These are phyloP conservation scores for Erebia palarica DNA, from an alignment of 2,888 invertebrate species.

Conservation along the genomic window DNA sequence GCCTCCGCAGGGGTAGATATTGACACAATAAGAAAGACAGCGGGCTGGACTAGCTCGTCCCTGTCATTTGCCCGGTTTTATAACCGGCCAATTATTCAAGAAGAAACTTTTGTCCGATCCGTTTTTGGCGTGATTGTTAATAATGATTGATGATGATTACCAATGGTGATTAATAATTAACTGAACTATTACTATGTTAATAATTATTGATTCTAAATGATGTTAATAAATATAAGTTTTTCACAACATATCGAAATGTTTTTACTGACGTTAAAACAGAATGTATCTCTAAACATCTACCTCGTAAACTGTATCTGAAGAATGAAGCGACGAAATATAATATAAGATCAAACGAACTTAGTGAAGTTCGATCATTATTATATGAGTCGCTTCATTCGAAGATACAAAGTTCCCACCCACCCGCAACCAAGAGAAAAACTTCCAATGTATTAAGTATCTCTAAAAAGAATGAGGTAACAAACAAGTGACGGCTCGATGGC, in stretches of 20 bases:
- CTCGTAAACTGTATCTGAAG: neutral
- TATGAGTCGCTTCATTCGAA: constrained; percentile 4
- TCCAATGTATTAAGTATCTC: too few relatives aligned
- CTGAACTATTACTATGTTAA: neutral
- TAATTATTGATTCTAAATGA: too few relatives aligned
- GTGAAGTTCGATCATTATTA: constrained; percentile 2
- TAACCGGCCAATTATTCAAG: neutral
- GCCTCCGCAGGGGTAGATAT: neutral
- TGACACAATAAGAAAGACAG: constrained; percentile 1
- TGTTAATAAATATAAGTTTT: too few relatives aligned
- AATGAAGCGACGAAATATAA: neutral
- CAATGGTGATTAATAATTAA: neutral
- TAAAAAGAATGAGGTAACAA: too few relatives aligned
- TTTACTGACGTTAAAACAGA: too few relatives aligned
- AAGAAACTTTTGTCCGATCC: neutral
- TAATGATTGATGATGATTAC: neutral
- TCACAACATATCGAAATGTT: too few relatives aligned
- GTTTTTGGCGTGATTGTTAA: neutral
- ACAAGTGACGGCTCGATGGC: too few relatives aligned
- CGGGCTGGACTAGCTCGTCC: constrained; percentile 1
- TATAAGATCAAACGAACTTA: neutral
- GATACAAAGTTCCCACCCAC: too few relatives aligned
- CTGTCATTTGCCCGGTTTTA: neutral
- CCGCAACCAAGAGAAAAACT: too few relatives aligned
- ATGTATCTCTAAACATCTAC: too few relatives aligned